phyloP scores from a whole-genome alignment of 2,888 invertebrate species.

The Gymnosoma rotundatum region DNA sequence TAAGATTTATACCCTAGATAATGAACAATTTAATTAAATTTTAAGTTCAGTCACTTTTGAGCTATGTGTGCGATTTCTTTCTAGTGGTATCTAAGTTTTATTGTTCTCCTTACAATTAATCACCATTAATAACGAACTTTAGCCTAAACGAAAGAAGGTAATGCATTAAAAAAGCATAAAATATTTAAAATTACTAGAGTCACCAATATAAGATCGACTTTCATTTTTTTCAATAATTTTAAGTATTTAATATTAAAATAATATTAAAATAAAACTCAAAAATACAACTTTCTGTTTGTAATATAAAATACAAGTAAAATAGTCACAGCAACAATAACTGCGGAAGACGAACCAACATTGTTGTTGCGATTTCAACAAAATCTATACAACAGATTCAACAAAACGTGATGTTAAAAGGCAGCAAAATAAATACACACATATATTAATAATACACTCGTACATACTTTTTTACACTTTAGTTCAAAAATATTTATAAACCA shows the following conservation, averaged over 20 bases:
- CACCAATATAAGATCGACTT: not conserved
- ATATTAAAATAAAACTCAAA: not conserved
- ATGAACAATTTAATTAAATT: too few species aligned
- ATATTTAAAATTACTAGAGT: too few species aligned
- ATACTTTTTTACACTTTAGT: slow-evolving; percentile 15
- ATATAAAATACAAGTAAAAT: not conserved
- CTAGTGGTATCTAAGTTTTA: too few species aligned
- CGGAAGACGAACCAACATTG: slow-evolving; percentile 7
- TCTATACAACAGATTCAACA: slow-evolving; percentile 20
- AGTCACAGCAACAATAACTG: not conserved
- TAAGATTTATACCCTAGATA: too few species aligned
- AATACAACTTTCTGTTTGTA: not conserved
- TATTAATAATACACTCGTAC: not conserved
- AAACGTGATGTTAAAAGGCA: slow-evolving; percentile 30
- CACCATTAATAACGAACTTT: too few species aligned
- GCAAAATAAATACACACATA: slow-evolving; percentile 3
- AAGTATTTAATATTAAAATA: slow-evolving; percentile 20
- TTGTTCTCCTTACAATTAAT: too few species aligned
- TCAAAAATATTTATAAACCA: not conserved
- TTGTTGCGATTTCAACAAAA: slow-evolving; percentile 37
- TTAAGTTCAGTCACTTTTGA: too few species aligned
- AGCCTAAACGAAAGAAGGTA: too few species aligned
- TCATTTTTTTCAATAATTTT: slow-evolving; percentile 22
- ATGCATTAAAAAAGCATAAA: too few species aligned
- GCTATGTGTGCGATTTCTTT: too few species aligned